Evolutionary conservation across 2,888 invertebrate species (phyloP), one percentile per base, ranked within the genome.

Genomic region (Tetrapedia diversipes): DNA sequence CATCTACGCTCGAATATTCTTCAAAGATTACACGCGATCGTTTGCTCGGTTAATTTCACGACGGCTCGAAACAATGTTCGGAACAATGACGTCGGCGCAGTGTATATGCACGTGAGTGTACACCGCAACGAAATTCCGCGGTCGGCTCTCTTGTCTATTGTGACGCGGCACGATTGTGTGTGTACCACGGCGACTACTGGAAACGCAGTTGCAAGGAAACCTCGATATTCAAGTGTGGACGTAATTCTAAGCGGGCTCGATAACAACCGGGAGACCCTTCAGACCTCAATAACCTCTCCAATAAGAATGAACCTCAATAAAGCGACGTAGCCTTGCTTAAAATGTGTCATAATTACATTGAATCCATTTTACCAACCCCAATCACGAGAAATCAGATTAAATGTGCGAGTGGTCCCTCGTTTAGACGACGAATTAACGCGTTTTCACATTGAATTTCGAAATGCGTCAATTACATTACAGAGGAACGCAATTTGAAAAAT

Each of bases 301-400:
- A 67, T 72, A 71, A 68, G 51, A 68, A 67, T 43, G 56, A 68
- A 70, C 64, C 70, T 34, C 49, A 29, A 65, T 41, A 66, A 74
- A 64, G 41, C 43, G 69, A 66, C 60, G 76, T 72, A 53, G 65
- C 72, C 65, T 41, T 73, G 77, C 77, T 79, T 77, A 77, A 77
- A 77, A 61, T 61, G 63, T 53, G 29, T 24, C 22, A 71, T 22
- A 32, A 63, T 69, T 51, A 27, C 43, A 19, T n/a, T 14, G 24
- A 4, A 39, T 10, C 16, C 29, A 19, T 4, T 8, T 29, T 51
- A 16, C 34, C 8, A 10, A 60, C 4, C 14, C 47, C 3, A 16
- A 8, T 14, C 16, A 8, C 8, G 39, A 3, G 7, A 1, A 27
- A 47, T 14, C 45, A 11, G 22, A 24, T 47, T 6, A 47, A 47